These are phyloP conservation scores for Dendrolimus kikuchii DNA, from an alignment of 1,140 invertebrate genomes.

Conservation along the genomic window DNA sequence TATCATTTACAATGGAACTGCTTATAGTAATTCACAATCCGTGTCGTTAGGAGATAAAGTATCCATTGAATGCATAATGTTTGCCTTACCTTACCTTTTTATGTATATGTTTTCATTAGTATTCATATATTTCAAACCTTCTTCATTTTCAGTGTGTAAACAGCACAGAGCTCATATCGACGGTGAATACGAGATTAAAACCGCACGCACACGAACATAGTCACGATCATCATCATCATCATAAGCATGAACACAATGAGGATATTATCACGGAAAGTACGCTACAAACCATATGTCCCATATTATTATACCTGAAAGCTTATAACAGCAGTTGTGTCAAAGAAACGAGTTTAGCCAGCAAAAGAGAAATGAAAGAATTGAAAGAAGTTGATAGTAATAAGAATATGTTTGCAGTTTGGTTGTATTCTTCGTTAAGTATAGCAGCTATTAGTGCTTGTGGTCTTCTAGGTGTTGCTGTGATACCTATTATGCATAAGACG, in stretches of 20 bases:
- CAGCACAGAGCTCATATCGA: constrained; percentile 60
- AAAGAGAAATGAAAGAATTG: constrained; percentile 19
- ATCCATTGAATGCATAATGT: too few species aligned
- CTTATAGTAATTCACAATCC: too few species aligned
- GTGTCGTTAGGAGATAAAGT: too few species aligned
- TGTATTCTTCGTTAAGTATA: constrained; percentile 86
- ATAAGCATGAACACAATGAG: constrained; percentile 23
- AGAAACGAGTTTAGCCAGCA: constrained; percentile 29
- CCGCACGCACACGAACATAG: constrained; percentile 32
- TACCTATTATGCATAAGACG: constrained; percentile 90
- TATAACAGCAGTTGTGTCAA: constrained; percentile 74
- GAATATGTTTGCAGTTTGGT: constrained; percentile 77
- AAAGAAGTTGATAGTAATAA: constrained; percentile 38
- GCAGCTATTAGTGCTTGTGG: constrained; percentile 89
- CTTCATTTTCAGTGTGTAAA: constrained; percentile 57
- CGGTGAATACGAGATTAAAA: constrained; percentile 59
- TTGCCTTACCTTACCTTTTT: too few species aligned
- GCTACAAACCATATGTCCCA: constrained; percentile 75
- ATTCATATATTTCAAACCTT: background rate
- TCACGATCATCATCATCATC: constrained; percentile 33
- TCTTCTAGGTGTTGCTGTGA: constrained; percentile 86
- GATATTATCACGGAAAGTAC: constrained; percentile 45
- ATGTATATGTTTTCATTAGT: too few species aligned
- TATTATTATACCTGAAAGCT: constrained; percentile 76
- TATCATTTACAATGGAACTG: too few species aligned